Evolutionary conservation across 2,113 vertebrate genomes (phyloP).

Genomic region (Dissostichus mawsoni): DNA sequence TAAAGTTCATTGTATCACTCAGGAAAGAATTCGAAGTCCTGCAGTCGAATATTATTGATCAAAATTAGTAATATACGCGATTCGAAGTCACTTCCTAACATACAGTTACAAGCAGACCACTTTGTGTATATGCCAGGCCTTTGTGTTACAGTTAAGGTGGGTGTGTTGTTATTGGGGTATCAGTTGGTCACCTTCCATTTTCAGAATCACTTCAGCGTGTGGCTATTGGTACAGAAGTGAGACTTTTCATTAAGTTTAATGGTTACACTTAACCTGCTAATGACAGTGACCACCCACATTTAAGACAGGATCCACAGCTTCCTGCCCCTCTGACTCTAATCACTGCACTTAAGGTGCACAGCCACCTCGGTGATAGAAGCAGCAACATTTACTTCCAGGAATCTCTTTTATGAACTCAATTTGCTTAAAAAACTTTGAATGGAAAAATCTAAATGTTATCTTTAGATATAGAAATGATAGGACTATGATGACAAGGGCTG

Average conservation of each 20-base stretch:
- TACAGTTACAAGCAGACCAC: background rate
- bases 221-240: background rate
- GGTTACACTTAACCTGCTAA: constrained; percentile 64
- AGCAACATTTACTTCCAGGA: background rate
- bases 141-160: background rate
- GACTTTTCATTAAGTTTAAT: constrained; percentile 60
- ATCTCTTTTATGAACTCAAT: background rate
- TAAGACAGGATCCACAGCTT: constrained; percentile 36
- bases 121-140: background rate
- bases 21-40: constrained; percentile 26
- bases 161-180: background rate
- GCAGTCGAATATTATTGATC: background rate
- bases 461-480: background rate
- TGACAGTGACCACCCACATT: constrained; percentile 48
- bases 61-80: background rate
- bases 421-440: background rate
- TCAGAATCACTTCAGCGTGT: constrained; percentile 5
- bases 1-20: constrained; percentile 9
- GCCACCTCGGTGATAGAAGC: constrained; percentile 9
- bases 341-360: constrained; percentile 25
- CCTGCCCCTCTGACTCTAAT: constrained; percentile 33
- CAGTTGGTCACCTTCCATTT: constrained; percentile 15
- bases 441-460: background rate
- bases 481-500: background rate
- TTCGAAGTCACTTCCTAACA: background rate